Evolutionary conservation across 1,140 invertebrate genomes (phyloP), one percentile per base, ranked within the genome.

Genomic region (Callitettix versicolor): DNA sequence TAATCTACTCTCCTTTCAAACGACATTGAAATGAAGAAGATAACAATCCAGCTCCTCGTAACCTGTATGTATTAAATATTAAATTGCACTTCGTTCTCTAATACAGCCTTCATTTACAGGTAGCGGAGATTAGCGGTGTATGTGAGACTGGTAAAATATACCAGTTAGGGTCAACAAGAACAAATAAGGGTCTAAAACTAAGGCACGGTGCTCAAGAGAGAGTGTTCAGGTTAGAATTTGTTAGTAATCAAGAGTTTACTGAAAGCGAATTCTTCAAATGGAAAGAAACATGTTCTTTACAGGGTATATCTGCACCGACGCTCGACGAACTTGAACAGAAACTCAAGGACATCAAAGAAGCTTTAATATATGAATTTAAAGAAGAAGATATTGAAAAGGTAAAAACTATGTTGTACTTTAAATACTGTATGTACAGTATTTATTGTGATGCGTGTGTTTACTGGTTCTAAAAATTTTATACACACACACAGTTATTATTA

Each of bases 91-190:
- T 30, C 9, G 9, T 30, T 30, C 3, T 30, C 2, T 46, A 48
- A 2, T 14, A 14, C 54, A 2, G 40, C 24, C 40, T 21, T 55
- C 17, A 53, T 53, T 18, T 65, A 57, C 69, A 81, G 73, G 73
- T 96, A 38, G 93, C 91, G 15, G 95, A 98, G 76, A 87, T 98
- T 36, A 79, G 86, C 53, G 93, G 91, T 60, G 91, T 98, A 3
- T 90, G 95, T 55, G 95, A 98, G 74, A 97, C 94, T 0, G 85
- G 84, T 0, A 98, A 90, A 75, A 82, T 98, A 40, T 99, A 99
- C 69, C 84, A 88, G 58, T 72, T 99, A 18, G 90, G 90, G 14
- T 81, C 75, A 53, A 95, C 92, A 4, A 78, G 88, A 60, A 99
- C 96, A 3, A 98, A 99, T 72, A 96, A 96, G 73, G 82, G 80